phyloP scores from a whole-genome alignment of 2,113 vertebrate genomes.

The Gallinago jamesoni region DNA sequence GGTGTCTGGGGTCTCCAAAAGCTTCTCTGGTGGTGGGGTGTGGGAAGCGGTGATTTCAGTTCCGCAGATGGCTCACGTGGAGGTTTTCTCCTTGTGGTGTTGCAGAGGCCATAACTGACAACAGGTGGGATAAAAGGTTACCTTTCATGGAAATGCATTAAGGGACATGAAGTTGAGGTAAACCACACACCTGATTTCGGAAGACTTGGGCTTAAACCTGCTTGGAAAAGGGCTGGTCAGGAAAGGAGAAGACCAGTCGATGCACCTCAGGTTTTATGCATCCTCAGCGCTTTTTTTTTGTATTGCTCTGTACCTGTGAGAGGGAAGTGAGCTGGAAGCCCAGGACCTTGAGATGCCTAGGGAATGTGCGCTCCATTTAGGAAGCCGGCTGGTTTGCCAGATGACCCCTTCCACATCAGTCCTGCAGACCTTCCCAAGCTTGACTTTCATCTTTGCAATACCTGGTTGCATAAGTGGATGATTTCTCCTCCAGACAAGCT shows the following conservation, averaged over 20 bases:
- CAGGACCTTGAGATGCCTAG: neutral
- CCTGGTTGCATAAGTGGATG: neutral
- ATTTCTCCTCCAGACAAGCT: neutral
- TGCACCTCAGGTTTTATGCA: neutral
- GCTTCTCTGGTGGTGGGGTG: neutral
- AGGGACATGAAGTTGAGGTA: neutral
- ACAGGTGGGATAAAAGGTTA: neutral
- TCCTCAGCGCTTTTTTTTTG: neutral
- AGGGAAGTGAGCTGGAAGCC: neutral
- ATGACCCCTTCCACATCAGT: neutral
- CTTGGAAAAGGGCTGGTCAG: neutral
- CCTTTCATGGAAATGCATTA: neutral
- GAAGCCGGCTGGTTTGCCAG: neutral
- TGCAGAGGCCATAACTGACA: neutral
- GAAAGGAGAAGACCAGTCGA: neutral
- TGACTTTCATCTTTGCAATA: neutral
- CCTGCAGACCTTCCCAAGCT: neutral
- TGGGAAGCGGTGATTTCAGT: neutral
- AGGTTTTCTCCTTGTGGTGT: neutral
- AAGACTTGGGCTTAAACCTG: neutral
- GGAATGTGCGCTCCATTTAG: neutral
- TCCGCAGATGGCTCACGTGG: rapidly evolving
- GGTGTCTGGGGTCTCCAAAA: neutral
- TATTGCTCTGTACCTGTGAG: neutral
- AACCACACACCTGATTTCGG: neutral